phyloP scores from a whole-genome alignment of 2,797 vertebrate genomes.

The Premnoplex brunnescens region DNA sequence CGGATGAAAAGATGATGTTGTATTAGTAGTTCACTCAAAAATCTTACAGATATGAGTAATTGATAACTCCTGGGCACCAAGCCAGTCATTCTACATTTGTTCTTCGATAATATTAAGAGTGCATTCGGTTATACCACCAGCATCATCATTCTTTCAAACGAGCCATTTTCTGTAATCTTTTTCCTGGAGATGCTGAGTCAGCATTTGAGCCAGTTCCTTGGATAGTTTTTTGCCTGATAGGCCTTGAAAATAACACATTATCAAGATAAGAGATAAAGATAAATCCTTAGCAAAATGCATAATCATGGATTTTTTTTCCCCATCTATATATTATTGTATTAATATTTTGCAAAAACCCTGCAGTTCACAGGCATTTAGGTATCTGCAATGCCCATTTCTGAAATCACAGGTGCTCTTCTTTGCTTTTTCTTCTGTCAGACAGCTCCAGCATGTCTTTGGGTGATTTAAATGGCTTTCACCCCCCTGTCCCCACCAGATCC shows the following conservation, averaged over 20 bases:
- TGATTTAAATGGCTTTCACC: background rate
- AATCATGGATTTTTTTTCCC: rapidly evolving
- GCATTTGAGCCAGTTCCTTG: background rate
- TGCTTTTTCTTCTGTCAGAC: background rate
- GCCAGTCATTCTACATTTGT: background rate
- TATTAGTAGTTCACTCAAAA: background rate
- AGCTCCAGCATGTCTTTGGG: background rate
- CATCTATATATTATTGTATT: background rate
- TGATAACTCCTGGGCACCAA: background rate
- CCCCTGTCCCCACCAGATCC: rapidly evolving
- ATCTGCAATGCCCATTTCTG: background rate
- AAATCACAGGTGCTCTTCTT: background rate
- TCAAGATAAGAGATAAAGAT: background rate
- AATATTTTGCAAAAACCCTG: background rate
- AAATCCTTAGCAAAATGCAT: background rate
- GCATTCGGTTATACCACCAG: background rate
- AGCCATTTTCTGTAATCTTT: background rate
- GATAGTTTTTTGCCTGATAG: background rate
- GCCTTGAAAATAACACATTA: background rate
- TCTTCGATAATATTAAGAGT: background rate
- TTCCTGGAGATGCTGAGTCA: background rate
- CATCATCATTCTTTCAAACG: background rate
- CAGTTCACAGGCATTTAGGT: background rate
- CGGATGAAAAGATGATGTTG: background rate
- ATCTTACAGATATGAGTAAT: background rate